Evolutionary conservation across 1,140 invertebrate genomes (phyloP).

Genomic region (Drosophila kikkawai): DNA sequence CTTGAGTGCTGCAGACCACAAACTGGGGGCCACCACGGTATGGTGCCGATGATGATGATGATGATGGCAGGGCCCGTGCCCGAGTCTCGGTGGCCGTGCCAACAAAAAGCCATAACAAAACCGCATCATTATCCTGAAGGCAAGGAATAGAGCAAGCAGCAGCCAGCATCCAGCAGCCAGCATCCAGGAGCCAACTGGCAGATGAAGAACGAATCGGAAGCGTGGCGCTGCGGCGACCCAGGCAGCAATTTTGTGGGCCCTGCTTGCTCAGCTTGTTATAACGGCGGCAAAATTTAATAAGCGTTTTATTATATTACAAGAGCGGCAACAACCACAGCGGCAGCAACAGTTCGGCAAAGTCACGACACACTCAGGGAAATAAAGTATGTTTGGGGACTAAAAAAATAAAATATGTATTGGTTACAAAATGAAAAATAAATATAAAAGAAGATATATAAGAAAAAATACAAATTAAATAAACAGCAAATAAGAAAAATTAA

Average conservation of each 20-base stretch:
- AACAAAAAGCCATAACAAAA: slow-evolving; percentile 72
- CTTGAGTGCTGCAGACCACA: slow-evolving; percentile 64
- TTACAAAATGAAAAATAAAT: not conserved
- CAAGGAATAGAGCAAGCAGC: slow-evolving; percentile 59
- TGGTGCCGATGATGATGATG: slow-evolving; percentile 53
- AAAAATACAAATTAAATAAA: not conserved
- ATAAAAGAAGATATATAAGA: not conserved
- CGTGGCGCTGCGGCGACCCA: slow-evolving; percentile 62
- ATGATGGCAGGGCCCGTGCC: slow-evolving; percentile 32
- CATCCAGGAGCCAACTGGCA: slow-evolving; percentile 3
- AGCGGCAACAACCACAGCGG: slow-evolving; percentile 38
- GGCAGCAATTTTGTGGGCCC: slow-evolving; percentile 70
- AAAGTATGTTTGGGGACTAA: not conserved
- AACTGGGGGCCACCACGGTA: slow-evolving; percentile 34
- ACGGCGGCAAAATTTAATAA: slow-evolving; percentile 69
- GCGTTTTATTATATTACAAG: slow-evolving; percentile 74
- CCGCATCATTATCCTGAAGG: slow-evolving; percentile 72
- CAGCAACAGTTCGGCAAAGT: slow-evolving; percentile 16
- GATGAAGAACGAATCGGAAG: slow-evolving; percentile 47
- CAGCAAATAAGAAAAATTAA: too few species aligned
- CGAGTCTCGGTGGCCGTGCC: slow-evolving; percentile 39
- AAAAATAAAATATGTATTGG: not conserved
- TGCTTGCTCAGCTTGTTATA: slow-evolving; percentile 62
- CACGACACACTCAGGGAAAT: slow-evolving; percentile 12
- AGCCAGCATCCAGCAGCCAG: slow-evolving; percentile 14